These are phyloP conservation scores for Pseudonaja textilis DNA, from an alignment of 2,113 vertebrate genomes.

Conservation along the genomic window DNA sequence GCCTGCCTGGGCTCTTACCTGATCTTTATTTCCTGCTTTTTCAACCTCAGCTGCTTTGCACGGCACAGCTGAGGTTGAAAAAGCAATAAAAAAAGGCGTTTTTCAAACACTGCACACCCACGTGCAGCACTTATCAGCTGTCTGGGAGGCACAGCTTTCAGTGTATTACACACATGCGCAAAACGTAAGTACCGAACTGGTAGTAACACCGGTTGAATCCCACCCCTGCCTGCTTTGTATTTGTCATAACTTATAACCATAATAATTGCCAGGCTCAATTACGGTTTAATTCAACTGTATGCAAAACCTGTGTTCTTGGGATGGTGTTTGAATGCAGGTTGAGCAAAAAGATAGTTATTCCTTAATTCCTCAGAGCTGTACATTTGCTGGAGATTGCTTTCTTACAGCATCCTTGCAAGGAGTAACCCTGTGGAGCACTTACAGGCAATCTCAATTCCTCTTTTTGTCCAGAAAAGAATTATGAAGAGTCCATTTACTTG, in stretches of 20 bases:
- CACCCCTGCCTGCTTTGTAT: neutral
- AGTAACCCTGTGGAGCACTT: neutral
- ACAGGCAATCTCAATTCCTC: neutral
- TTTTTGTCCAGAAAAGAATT: neutral
- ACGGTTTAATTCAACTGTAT: neutral
- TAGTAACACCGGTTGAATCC: no score
- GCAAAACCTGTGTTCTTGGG: neutral
- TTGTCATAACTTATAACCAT: neutral
- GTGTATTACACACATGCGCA: no score
- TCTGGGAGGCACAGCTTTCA: no score
- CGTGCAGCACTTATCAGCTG: no score
- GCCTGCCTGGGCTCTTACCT: no score
- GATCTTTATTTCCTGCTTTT: no score
- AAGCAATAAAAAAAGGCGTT: no score
- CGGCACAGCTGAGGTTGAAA: no score
- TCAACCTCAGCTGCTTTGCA: no score
- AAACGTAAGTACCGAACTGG: no score
- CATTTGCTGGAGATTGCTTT: neutral
- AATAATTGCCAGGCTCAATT: neutral
- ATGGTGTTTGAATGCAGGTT: neutral
- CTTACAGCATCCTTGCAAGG: neutral
- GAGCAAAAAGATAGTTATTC: neutral
- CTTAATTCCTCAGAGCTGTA: neutral
- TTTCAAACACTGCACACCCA: no score
- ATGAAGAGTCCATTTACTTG: neutral